Conservation (phyloP, 2,888 invertebrate species). For the Diploptera punctata region DNA sequence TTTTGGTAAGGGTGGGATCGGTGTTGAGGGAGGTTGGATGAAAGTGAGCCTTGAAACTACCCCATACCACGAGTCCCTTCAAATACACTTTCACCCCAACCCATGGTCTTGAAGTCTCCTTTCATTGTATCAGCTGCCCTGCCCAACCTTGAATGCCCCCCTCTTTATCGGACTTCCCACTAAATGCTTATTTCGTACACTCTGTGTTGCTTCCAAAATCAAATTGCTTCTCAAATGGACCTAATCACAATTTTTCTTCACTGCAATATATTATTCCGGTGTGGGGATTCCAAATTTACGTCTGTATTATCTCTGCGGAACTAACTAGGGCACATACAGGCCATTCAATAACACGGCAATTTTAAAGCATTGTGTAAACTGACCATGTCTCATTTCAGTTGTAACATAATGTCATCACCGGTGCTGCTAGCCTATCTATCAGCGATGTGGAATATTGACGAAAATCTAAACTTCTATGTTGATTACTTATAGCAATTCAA, state of each 20-base stretch:
- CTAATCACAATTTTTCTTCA: constrained; percentile 9
- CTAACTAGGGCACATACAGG: too few species aligned
- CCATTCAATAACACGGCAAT: too few species aligned
- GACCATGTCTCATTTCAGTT: too few species aligned
- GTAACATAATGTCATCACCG: too few species aligned
- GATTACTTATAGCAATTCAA: too few species aligned
- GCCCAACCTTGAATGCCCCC: constrained; percentile 13
- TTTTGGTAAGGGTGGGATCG: constrained; percentile 6
- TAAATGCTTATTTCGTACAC: constrained; percentile 3
- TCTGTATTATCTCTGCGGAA: too few species aligned
- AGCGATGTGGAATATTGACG: too few species aligned
- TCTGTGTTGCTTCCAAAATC: constrained; percentile 10
- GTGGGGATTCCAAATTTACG: not conserved
- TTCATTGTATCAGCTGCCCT: constrained; percentile 52
- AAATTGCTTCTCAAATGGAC: constrained; percentile 5
- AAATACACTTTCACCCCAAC: constrained; percentile 12
- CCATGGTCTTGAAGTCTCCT: constrained; percentile 42
- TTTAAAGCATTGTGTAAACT: too few species aligned
- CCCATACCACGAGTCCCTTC: constrained; percentile 8
- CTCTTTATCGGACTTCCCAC: not conserved
- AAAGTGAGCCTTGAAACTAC: not conserved
- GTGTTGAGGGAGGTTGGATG: constrained; percentile 8
- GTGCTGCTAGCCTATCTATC: too few species aligned
- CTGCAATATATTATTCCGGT: constrained; percentile 5
- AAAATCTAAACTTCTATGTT: too few species aligned